These are phyloP conservation scores for Peromyscus maniculatus DNA, from an alignment of 2,113 vertebrate genomes.

Conservation along the genomic window DNA sequence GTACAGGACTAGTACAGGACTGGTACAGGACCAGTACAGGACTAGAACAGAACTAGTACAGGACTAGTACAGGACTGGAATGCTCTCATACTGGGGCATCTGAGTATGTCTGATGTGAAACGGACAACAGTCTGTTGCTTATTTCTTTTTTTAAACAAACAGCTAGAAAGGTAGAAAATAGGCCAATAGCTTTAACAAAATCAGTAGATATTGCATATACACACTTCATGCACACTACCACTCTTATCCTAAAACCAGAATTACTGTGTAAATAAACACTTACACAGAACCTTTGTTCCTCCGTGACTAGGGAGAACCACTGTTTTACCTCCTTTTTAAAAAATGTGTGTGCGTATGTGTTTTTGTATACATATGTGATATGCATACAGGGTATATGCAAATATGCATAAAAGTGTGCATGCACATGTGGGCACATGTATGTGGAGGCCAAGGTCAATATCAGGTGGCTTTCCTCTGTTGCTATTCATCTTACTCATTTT, in stretches of 20 bases:
- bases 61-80: neutral
- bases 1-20: neutral
- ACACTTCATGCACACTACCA: neutral
- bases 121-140: neutral
- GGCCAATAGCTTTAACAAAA: conserved; percentile 1
- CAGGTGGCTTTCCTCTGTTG: neutral
- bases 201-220: neutral
- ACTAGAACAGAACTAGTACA: too few species aligned
- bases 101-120: neutral
- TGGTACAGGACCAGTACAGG: neutral
- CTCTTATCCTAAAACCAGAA: conserved; percentile 11
- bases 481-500: neutral
- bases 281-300: neutral
- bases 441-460: neutral
- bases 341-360: neutral
- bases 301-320: neutral
- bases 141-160: neutral
- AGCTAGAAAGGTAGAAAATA: neutral
- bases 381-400: too few species aligned
- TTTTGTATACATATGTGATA: neutral
- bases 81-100: neutral
- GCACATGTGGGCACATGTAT: too few species aligned
- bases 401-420: neutral
- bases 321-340: neutral
- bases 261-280: neutral